Conservation (phyloP, 2,113 vertebrate genomes). For the Diadophis punctatus region DNA sequence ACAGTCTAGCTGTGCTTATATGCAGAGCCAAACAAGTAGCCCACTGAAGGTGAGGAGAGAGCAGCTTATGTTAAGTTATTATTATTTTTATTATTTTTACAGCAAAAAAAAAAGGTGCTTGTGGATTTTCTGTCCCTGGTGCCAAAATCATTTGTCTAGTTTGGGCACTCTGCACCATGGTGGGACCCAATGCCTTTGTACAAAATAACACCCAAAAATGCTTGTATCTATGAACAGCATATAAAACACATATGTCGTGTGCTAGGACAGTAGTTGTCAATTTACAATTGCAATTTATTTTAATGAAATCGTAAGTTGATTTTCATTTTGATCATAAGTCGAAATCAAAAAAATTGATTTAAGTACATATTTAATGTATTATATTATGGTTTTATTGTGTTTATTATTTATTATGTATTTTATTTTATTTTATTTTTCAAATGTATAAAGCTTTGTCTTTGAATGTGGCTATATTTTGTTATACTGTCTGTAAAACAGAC, state of each 20-base stretch:
- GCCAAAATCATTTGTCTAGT: not conserved
- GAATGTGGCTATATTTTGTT: not conserved
- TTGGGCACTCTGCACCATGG: not conserved
- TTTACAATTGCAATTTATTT: not conserved
- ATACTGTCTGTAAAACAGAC: not conserved
- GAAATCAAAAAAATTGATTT: not conserved
- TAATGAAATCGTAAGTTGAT: not conserved
- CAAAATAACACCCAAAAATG: not conserved
- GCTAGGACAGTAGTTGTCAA: not conserved
- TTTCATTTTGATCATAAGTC: not conserved
- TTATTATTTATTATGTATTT: not conserved
- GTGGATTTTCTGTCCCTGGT: not conserved
- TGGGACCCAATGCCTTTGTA: not conserved
- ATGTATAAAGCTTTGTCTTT: not conserved
- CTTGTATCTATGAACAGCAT: not conserved
- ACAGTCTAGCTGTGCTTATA: not conserved
- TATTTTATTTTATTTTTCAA: not conserved
- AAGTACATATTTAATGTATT: not conserved
- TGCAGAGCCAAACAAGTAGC: not conserved
- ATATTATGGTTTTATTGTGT: not conserved
- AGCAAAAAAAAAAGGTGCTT: not conserved
- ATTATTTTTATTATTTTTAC: not conserved
- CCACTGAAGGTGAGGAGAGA: too few species aligned
- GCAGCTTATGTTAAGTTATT: not conserved
- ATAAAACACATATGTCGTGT: not conserved